Conservation (phyloP, 1,140 invertebrate genomes). For the Amphibalanus amphitrite region DNA sequence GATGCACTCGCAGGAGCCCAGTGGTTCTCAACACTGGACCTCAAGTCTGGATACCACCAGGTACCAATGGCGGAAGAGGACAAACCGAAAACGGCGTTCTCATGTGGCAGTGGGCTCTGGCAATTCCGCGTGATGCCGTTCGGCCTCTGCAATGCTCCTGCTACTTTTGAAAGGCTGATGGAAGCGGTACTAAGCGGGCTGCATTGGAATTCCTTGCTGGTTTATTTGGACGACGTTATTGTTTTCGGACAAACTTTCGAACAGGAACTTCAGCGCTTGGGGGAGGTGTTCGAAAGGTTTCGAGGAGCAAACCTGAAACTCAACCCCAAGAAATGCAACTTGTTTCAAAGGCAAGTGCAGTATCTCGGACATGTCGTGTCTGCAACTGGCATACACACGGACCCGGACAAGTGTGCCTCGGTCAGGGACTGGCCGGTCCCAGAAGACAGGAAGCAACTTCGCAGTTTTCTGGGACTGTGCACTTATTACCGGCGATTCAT, state of each 20-base stretch:
- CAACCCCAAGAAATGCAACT: constrained; percentile 8
- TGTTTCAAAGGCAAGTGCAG: constrained; percentile 10
- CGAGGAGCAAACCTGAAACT: constrained; percentile 11
- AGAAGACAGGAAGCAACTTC: background rate
- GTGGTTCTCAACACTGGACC: constrained; percentile 16
- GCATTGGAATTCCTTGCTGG: constrained; percentile 2
- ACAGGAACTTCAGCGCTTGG: background rate
- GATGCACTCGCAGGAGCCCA: constrained; percentile 7
- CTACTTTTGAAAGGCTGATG: background rate
- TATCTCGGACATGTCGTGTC: constrained; percentile 3
- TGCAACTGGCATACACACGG: background rate
- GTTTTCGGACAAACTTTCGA: background rate
- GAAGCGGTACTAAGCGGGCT: background rate
- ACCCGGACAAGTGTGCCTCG: background rate
- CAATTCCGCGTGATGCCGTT: constrained; percentile 3
- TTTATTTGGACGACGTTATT: background rate
- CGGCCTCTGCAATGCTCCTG: background rate
- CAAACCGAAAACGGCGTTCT: constrained; percentile 14
- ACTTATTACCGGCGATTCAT: background rate
- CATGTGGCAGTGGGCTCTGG: background rate
- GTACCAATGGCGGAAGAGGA: constrained; percentile 8
- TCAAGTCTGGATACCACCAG: constrained; percentile 15
- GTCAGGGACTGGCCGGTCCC: background rate
- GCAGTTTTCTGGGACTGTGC: background rate
- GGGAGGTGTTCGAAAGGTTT: constrained; percentile 8